Percentiles rank a stretch among this genome's conserved stretches.
Evolutionary conservation across 2,113 vertebrate species (phyloP).

Genomic region (Cryptotis parvus): DNA sequence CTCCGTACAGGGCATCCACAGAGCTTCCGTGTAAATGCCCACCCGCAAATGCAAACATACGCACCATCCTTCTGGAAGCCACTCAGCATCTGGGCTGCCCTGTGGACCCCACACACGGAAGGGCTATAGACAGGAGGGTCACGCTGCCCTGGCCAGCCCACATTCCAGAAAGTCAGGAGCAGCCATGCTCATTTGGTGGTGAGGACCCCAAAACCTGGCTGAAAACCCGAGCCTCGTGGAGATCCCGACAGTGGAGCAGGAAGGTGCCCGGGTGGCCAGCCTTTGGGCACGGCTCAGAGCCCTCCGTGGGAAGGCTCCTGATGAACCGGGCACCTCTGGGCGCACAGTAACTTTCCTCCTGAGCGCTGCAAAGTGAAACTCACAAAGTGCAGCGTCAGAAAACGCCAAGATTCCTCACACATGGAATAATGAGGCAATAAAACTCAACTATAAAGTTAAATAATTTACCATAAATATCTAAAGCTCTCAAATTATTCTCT

Average conservation of each 20-base stretch:
- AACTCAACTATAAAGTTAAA: constrained; percentile 89
- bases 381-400: constrained; percentile 84
- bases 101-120: rapidly evolving
- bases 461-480: constrained; percentile 91
- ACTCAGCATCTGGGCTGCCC: background rate
- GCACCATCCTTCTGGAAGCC: background rate
- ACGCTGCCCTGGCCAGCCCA: background rate
- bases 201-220: background rate
- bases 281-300: background rate
- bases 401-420: constrained; percentile 82
- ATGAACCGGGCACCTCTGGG: background rate
- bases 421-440: constrained; percentile 87
- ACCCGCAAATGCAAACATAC: background rate
- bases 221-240: background rate
- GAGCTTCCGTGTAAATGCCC: background rate
- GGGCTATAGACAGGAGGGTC: background rate
- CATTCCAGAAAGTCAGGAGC: background rate
- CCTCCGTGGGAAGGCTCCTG: background rate
- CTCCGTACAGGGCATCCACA: background rate
- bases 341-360: constrained; percentile 77
- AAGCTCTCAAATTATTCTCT: constrained; percentile 88
- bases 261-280: background rate
- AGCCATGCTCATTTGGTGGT: background rate
- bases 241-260: background rate
- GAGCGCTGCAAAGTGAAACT: constrained; percentile 81